Conservation (phyloP, 2,113 vertebrate species). For the Menura novaehollandiae region DNA sequence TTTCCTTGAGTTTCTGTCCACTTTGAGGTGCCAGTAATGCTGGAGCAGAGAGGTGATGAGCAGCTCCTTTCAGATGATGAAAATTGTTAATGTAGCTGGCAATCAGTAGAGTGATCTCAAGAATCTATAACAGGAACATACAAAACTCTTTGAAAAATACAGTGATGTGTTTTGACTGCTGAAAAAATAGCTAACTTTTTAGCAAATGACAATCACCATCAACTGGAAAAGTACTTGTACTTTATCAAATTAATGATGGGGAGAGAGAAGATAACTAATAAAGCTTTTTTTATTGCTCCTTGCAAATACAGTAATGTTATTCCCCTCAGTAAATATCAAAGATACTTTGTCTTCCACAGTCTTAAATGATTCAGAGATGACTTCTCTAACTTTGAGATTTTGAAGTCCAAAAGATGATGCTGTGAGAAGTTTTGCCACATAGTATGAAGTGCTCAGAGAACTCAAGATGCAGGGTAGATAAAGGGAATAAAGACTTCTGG, state of each 20-base stretch:
- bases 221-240: constrained; percentile 34
- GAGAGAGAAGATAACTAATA: not conserved
- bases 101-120: constrained; percentile 91
- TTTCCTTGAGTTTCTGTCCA: constrained; percentile 76
- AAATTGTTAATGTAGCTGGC: constrained; percentile 92
- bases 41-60: constrained; percentile 90
- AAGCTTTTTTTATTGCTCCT: not conserved
- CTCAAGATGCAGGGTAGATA: not conserved
- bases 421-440: not conserved
- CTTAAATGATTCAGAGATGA: not conserved
- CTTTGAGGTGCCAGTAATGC: constrained; percentile 78
- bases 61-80: constrained; percentile 85
- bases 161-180: constrained; percentile 56
- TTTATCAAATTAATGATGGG: constrained; percentile 33
- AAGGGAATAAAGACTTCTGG: not conserved
- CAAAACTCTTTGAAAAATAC: constrained; percentile 47
- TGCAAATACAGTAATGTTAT: constrained; percentile 1
- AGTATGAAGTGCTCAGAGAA: not conserved
- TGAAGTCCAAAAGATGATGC: not conserved
- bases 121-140: constrained; percentile 78
- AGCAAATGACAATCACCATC: constrained; percentile 43
- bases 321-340: not conserved
- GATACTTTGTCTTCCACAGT: not conserved
- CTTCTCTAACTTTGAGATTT: not conserved
- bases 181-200: constrained; percentile 50